Evolutionary conservation across 2,888 invertebrate species (phyloP).

Genomic region (Dolomedes plantarius): DNA sequence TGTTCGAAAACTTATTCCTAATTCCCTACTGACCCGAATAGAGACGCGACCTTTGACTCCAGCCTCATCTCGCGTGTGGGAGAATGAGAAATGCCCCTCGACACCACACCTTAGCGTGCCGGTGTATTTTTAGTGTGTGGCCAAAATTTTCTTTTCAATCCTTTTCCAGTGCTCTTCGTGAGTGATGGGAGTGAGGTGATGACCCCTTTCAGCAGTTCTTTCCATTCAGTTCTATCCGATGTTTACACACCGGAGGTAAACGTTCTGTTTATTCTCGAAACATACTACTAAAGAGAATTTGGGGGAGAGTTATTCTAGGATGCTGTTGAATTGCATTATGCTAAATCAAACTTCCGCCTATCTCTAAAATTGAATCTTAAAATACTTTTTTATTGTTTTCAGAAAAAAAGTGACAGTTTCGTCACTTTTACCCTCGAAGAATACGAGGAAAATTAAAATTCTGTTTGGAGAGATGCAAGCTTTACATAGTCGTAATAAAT

Average conservation of each 20-base stretch:
- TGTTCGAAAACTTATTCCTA: slow-evolving; percentile 35
- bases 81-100: neutral
- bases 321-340: no score
- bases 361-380: no score
- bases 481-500: no score
- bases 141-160: neutral
- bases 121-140: slow-evolving; percentile 3
- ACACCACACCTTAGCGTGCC: neutral
- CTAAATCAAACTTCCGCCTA: no score
- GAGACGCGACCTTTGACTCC: slow-evolving; percentile 36
- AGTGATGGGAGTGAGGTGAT: neutral
- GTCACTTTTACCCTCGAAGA: no score
- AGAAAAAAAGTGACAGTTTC: no score
- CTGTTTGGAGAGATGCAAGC: no score
- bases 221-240: neutral
- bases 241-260: neutral
- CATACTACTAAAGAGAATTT: no score
- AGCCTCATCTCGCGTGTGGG: neutral
- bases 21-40: slow-evolving; percentile 61
- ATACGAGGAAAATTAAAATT: no score
- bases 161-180: neutral
- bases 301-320: no score
- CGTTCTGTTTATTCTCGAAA: no score
- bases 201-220: neutral
- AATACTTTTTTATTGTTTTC: no score